phyloP scores from a whole-genome alignment of 2,888 invertebrate genomes.

The Nomada flava region DNA sequence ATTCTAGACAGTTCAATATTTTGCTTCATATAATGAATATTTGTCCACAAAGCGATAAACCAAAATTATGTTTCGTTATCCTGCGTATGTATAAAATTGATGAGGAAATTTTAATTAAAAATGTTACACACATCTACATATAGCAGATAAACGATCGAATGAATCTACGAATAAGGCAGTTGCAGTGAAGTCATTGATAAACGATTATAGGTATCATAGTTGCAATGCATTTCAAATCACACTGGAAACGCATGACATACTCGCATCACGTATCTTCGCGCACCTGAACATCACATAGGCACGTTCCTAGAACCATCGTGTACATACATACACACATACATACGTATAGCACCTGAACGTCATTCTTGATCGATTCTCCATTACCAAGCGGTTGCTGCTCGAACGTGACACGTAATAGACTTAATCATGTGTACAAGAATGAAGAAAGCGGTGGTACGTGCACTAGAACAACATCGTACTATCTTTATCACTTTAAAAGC shows the following conservation, averaged over 20 bases:
- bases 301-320: neutral
- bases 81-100: too few species aligned
- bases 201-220: neutral
- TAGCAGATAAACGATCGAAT: neutral
- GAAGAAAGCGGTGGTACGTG: too few species aligned
- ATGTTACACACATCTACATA: too few species aligned
- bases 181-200: neutral
- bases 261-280: neutral
- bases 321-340: neutral
- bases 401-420: neutral
- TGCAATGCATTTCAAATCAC: neutral
- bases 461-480: too few species aligned
- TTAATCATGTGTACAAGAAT: too few species aligned
- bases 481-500: too few species aligned
- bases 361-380: neutral
- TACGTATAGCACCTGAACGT: neutral
- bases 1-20: too few species aligned
- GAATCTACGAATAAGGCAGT: neutral
- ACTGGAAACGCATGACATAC: neutral
- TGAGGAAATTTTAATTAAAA: too few species aligned
- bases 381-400: neutral
- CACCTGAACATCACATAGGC: neutral
- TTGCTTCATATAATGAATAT: too few species aligned
- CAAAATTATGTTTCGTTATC: too few species aligned
- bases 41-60: too few species aligned